Evolutionary conservation across 2,888 invertebrate species (phyloP), one percentile per base, ranked within the genome.

Genomic region (Cecidostiba fungosa): DNA sequence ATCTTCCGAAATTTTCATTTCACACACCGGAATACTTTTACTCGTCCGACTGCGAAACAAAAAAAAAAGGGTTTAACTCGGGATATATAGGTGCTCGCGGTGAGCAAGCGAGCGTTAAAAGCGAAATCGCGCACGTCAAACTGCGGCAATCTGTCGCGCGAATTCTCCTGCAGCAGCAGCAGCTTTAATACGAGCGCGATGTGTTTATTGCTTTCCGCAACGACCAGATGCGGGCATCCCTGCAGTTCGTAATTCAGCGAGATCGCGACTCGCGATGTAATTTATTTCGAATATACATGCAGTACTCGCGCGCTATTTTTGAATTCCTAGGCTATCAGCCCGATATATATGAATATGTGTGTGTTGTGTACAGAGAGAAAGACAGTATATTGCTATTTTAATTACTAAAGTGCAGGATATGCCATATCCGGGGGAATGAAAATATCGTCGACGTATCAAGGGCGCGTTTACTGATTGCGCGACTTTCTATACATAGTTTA

Each of bases 201-300:
- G 76, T 70, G 70, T 59, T 82, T 77, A 77, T 82, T 54, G 54
- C 82, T 82, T 77, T 82, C 70, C 77, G 69, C 39, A 47, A 70
- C 36, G 62, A 43, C 43, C 54, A 72, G 80, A 66, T 66, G 66
- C 66, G 72, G 29, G 72, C 23, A 23, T 74, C n/a, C 19, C 19
- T 12, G 50, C 39, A 73, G 73, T 81, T 74, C 23, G 39, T 73
- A 82, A 74, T 82, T 82, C 66, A 47, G 32, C 19, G 26, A 32
- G 72, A 74, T 73, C 36, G n/a, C 50, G 50, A 2, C 14, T 59
- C 66, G 8, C 62, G 62, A 26, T 72, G 36, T 72, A 72, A 80
- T 72, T 80, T 72, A 54, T n/a, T 54, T 72, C 43, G 50, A 80
- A n/a, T n/a, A n/a, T 69, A 32, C n/a, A 3, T 10, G 16, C 5